Base-by-base conservation (phyloP, 2,888 invertebrate species). In the Teinopalpus imperialis region DNA sequence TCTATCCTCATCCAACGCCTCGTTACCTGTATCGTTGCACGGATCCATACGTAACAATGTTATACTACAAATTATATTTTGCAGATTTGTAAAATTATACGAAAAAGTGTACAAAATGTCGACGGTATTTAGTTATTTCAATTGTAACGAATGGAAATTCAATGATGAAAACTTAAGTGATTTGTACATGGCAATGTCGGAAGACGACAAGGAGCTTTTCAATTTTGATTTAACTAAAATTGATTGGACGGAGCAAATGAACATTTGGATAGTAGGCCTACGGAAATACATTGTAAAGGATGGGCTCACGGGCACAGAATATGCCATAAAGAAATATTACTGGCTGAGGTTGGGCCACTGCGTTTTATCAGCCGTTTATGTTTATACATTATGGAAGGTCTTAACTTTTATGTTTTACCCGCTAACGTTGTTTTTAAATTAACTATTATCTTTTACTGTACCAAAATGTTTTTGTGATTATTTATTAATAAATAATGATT, bases 261-360 rank as follows among this genome's bases (percentile, higher is more conserved):
- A 45, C 0, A 3, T 52, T 0, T 66, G 63, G 66, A 31, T 39
- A 2, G 1, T 69, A 0, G 71, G 71, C 0, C 0, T 69, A 0
- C 53, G 71, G 3, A 64, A 57, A 18, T 69, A 55, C 18, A 49
- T 69, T 0, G 0, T 66, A 0, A 67, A 65, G 51, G 70, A 71
- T 9, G 66, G 57, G 0, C 41, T 69, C 2, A 57, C 52, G 30
- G 53, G 50, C n/a, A 48, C 59, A 0, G 18, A 20, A 0, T 42
- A 42, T 0, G 62, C 49, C 0, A 2, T 2, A 0, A 66, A 45
- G 27, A 65, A 63, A 26, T 55, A 59, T 7, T 18, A 30, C 0
- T 29, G 51, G 13, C 53, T 61, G 1, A 53, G 48, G 42, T 40
- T 58, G 8, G 3, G 52, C 0, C 52, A 60, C 5, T 44, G 43